A percentile compares a stretch with the other conserved stretches of the same genome.
These are phyloP conservation scores for Platysteira castanea DNA, from an alignment of 2,113 vertebrate genomes.

Conservation along the genomic window DNA sequence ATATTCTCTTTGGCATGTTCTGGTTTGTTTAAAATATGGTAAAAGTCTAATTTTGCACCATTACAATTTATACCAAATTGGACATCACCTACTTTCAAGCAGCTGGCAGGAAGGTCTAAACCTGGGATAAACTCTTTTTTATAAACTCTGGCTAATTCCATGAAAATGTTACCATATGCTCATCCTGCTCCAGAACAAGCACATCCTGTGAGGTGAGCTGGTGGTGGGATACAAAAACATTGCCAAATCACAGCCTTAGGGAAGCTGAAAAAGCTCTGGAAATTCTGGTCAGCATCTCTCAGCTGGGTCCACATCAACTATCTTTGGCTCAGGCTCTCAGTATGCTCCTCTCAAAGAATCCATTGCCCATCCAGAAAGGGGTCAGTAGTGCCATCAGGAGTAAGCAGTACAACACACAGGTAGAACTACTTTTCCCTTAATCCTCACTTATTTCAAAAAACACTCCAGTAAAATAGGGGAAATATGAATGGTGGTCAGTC, in stretches of 20 bases:
- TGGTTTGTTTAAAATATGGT: not conserved
- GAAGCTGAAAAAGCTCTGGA: not conserved
- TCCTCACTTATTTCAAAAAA: not conserved
- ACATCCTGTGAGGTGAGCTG: not conserved
- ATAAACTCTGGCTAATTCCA: not conserved
- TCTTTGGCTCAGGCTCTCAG: not conserved
- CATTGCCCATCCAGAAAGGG: not conserved
- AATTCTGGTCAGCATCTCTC: not conserved
- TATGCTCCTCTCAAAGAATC: not conserved
- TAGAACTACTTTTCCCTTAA: not conserved
- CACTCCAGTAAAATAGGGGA: not conserved
- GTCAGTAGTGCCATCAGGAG: not conserved
- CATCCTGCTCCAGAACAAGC: not conserved
- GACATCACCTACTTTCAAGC: not conserved
- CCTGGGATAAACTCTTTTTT: not conserved
- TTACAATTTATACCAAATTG: not conserved
- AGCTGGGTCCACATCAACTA: not conserved
- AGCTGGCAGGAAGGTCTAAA: not conserved
- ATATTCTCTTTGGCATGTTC: not conserved
- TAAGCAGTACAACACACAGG: accelerated
- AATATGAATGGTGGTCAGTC: not conserved
- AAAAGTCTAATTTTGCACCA: not conserved
- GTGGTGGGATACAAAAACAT: not conserved
- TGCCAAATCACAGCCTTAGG: not conserved
- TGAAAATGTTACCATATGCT: not conserved